phyloP scores from a whole-genome alignment of 1,140 invertebrate species.

The Cotesia vestalis region DNA sequence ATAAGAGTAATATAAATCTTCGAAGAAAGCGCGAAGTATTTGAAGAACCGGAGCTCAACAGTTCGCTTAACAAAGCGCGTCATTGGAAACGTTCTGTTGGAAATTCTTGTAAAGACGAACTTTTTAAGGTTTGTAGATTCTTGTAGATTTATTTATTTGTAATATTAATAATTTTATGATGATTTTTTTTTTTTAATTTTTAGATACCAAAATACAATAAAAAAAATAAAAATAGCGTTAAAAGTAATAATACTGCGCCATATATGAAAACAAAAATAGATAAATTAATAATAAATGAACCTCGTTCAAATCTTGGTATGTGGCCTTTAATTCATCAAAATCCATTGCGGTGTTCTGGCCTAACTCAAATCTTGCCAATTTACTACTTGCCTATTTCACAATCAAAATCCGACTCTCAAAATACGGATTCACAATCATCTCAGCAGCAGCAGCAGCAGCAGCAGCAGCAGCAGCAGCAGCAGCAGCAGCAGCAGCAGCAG shows the following conservation, averaged over 20 bases:
- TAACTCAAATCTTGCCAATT: slow-evolving; percentile 67
- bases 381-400: slow-evolving; percentile 69
- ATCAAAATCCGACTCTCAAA: slow-evolving; percentile 29
- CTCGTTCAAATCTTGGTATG: slow-evolving; percentile 62
- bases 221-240: slow-evolving; percentile 32
- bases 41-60: no score
- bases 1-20: no score
- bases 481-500: no score
- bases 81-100: no score
- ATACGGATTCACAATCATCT: slow-evolving; percentile 33
- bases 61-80: no score
- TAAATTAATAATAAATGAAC: slow-evolving; percentile 43
- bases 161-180: no score
- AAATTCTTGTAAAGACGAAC: no score
- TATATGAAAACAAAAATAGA: slow-evolving; percentile 40
- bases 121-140: neutral
- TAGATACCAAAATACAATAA: slow-evolving; percentile 49
- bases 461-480: no score
- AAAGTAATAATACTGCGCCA: slow-evolving; percentile 32
- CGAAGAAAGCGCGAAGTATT: no score
- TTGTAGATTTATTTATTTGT: neutral
- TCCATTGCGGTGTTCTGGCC: slow-evolving; percentile 43
- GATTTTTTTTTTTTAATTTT: neutral
- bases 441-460: slow-evolving; percentile 27
- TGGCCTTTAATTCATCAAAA: slow-evolving; percentile 65